Percentiles rank a stretch among this genome's conserved stretches.
phyloP scores from a whole-genome alignment of 2,797 vertebrate genomes.

The Propithecus deckenii region DNA sequence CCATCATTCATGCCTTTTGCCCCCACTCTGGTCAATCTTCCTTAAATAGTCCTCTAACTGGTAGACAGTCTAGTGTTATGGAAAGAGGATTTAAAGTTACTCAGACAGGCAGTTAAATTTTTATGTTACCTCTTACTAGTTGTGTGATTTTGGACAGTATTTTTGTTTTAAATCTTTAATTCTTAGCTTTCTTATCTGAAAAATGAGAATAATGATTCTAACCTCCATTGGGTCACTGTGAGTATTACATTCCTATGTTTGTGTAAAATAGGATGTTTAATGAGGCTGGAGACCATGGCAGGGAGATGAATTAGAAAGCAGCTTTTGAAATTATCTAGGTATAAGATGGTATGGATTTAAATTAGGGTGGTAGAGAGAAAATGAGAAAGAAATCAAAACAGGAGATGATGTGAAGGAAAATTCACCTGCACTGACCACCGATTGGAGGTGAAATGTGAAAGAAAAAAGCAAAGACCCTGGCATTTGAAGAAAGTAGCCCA shows the following conservation, averaged over 20 bases:
- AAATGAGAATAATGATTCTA: background rate
- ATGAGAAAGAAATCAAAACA: background rate
- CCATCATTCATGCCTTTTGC: background rate
- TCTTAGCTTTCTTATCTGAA: background rate
- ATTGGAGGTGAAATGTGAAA: background rate
- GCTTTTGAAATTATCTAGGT: background rate
- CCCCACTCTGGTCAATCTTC: background rate
- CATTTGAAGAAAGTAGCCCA: too few species aligned
- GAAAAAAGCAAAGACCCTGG: background rate
- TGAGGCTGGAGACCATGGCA: background rate
- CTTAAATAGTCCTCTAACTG: background rate
- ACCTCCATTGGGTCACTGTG: background rate
- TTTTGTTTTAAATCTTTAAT: background rate
- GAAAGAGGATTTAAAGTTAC: background rate
- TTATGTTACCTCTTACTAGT: background rate
- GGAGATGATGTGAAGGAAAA: background rate
- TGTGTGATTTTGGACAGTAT: background rate
- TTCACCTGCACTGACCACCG: background rate
- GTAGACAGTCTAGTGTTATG: background rate
- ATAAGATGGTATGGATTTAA: background rate
- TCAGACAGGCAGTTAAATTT: background rate
- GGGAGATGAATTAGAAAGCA: background rate
- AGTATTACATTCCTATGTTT: background rate
- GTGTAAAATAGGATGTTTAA: background rate
- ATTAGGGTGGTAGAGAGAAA: background rate